Evolutionary conservation across 2,797 vertebrate species (phyloP).

Genomic region (Naso thynnoides): DNA sequence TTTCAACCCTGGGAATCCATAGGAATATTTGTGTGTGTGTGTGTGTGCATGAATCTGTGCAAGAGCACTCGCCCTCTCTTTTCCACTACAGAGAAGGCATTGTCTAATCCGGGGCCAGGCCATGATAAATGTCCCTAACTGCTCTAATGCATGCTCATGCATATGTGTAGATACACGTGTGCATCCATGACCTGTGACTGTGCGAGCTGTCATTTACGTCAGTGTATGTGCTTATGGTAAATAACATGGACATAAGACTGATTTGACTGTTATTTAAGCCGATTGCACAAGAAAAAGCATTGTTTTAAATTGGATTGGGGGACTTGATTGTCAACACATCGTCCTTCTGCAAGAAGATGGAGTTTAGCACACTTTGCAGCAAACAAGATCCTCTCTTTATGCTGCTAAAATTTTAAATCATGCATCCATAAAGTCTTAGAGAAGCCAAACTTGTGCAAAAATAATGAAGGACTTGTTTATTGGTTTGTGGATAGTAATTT

Average conservation of each 20-base stretch:
- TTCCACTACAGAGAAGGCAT: conserved; percentile 77
- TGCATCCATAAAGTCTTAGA: neutral
- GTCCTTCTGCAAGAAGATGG: neutral
- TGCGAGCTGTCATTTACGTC: conserved; percentile 11
- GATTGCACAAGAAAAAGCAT: too few species aligned
- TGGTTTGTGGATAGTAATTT: too few species aligned
- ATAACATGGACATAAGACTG: neutral
- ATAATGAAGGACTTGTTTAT: neutral
- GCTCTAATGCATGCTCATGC: conserved; percentile 36
- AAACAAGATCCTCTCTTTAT: neutral
- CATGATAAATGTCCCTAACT: conserved; percentile 70
- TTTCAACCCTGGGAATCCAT: conserved; percentile 75
- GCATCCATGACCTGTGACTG: conserved; percentile 26
- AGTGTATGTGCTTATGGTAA: neutral
- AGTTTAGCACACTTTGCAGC: neutral
- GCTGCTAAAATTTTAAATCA: neutral
- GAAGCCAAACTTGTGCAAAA: conserved; percentile 4
- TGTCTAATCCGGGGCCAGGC: conserved; percentile 68
- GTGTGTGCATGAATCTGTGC: conserved; percentile 62
- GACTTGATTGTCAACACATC: too few species aligned
- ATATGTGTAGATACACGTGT: conserved; percentile 15
- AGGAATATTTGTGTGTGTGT: conserved; percentile 77
- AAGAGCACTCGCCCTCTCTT: conserved; percentile 63
- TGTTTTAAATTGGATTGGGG: too few species aligned
- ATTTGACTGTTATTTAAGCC: too few species aligned